Base-by-base conservation (phyloP, 2,888 invertebrate species). In the Masnerella sp. region DNA sequence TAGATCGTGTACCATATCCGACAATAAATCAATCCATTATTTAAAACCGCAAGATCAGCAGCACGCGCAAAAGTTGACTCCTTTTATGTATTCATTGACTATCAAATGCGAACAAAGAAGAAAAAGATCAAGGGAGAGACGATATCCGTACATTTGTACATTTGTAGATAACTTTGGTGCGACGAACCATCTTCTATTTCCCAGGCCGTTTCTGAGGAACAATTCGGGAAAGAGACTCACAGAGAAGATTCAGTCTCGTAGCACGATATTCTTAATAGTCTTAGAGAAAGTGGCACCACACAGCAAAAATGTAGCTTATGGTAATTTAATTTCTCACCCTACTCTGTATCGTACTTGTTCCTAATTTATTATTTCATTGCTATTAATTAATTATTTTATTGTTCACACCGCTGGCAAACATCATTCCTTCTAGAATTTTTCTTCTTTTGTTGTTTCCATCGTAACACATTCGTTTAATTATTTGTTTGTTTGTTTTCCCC, bases 341-440 rank as follows among this genome's bases (percentile, higher is more conserved):
- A 81, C 80, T 82, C 85, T 79, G 80, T 84, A 83, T 83, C 83
- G 83, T 86, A 85, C 82, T 87, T 85, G 86, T 87, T 87, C 87
- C 87, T 87, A 87, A 87, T 86, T 87, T 87, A 87, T 85, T 84
- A 81, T 34, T 28, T 75, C 81, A 80, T 74, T 54, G 74, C 65
- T 75, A 73, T 70, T 72, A 71, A 73, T 70, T 72, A 71, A 62
- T 74, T 74, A 59, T 77, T 75, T 75, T 73, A 73, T 72, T 73
- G 68, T 52, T 74, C 58, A 65, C 61, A 58, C 70, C 30, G 61
- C 49, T 69, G 65, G 64, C 67, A 74, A 78, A 52, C 69, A 71
- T 64, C 64, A 65, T 75, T 76, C 56, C 58, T 51, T 51, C 22
- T n/a, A n/a, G 7, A 25, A 25, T 4, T 7, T 7, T 17, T 45